phyloP scores from a whole-genome alignment of 2,888 invertebrate genomes.

The Neoaliturus tenellus region DNA sequence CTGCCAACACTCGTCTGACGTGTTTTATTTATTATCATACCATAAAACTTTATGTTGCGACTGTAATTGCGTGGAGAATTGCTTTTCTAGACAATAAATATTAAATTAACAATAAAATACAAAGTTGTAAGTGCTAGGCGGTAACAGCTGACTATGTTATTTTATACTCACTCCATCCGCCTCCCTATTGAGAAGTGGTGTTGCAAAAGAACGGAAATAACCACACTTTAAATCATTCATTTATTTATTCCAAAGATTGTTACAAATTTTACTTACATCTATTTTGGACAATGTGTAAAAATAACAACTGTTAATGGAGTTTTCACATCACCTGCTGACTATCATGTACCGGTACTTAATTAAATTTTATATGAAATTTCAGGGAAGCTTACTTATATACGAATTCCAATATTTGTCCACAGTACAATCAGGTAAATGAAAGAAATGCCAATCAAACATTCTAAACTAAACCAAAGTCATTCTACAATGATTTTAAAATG shows the following conservation, averaged over 20 bases:
- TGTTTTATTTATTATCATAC: constrained; percentile 18
- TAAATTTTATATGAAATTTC: too few species aligned
- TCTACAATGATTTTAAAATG: too few species aligned
- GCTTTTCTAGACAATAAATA: constrained; percentile 43
- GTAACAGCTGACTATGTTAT: neutral
- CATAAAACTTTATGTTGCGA: constrained; percentile 40
- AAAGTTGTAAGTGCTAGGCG: constrained; percentile 31
- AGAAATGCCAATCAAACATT: too few species aligned
- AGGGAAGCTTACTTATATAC: too few species aligned
- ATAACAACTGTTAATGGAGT: neutral
- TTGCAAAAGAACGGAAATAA: neutral
- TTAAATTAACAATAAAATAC: constrained; percentile 47
- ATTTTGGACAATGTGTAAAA: neutral
- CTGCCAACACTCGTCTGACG: neutral
- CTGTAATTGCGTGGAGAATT: constrained; percentile 43
- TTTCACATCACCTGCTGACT: too few species aligned
- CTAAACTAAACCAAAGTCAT: too few species aligned
- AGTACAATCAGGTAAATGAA: too few species aligned
- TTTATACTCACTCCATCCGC: neutral
- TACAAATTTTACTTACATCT: neutral
- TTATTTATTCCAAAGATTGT: constrained; percentile 5
- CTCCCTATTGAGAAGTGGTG: neutral
- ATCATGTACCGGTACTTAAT: too few species aligned
- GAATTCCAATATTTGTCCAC: too few species aligned
- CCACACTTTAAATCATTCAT: neutral